These are phyloP conservation scores for Drosophila parthenogenetica DNA, from an alignment of 2,888 invertebrate species.

Conservation along the genomic window DNA sequence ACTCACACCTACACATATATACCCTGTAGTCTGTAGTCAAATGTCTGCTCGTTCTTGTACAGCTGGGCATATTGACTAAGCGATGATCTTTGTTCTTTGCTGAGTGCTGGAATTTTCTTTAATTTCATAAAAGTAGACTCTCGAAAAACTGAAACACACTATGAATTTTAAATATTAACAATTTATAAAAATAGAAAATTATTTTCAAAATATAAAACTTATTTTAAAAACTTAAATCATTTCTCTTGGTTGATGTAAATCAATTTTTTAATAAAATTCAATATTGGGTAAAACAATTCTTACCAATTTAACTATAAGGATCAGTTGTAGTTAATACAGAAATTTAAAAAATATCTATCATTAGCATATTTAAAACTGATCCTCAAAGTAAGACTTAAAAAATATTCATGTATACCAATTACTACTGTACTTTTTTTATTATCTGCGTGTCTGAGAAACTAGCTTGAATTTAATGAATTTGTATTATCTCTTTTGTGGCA, in stretches of 20 bases:
- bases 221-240: too few relatives aligned
- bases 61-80: constrained; percentile 2
- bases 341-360: too few relatives aligned
- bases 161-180: too few relatives aligned
- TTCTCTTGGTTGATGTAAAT: too few relatives aligned
- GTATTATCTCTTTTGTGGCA: constrained; percentile 2
- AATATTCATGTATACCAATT: not conserved
- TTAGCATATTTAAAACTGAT: too few relatives aligned
- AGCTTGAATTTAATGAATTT: not conserved
- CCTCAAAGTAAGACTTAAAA: too few relatives aligned
- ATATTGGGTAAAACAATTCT: too few relatives aligned
- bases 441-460: not conserved
- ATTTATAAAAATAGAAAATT: too few relatives aligned
- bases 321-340: too few relatives aligned
- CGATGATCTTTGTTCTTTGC: not conserved
- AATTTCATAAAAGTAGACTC: not conserved
- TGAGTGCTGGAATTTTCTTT: not conserved
- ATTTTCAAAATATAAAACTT: not conserved
- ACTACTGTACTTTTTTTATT: not conserved
- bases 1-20: not conserved
- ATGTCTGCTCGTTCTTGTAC: not conserved
- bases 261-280: too few relatives aligned
- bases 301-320: too few relatives aligned
- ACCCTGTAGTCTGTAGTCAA: too few relatives aligned
- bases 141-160: not conserved